Evolutionary conservation across 2,888 invertebrate genomes (phyloP).

Genomic region (Hipparchia sbordonii): DNA sequence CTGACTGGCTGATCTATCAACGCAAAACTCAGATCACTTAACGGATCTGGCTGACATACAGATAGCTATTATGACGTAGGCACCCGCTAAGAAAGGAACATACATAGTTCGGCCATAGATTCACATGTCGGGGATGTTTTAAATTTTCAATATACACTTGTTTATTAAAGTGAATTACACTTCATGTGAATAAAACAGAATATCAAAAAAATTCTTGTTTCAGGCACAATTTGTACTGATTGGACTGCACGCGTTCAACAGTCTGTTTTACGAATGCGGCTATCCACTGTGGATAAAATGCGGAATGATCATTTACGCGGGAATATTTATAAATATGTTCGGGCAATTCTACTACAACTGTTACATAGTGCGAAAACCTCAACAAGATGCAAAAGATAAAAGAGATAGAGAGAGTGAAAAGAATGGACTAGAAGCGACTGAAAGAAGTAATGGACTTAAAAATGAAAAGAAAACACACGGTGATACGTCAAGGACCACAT

Average conservation of each 20-base stretch:
- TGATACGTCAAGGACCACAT: not conserved
- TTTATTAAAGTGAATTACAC: too few species aligned
- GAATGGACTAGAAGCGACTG: not conserved
- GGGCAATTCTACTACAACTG: constrained; percentile 86
- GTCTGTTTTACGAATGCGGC: constrained; percentile 83
- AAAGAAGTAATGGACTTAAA: not conserved
- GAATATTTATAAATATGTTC: constrained; percentile 87
- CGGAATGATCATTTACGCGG: constrained; percentile 83
- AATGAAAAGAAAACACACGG: not conserved
- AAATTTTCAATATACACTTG: too few species aligned
- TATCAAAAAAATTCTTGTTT: constrained; percentile 39
- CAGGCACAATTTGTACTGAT: constrained; percentile 88
- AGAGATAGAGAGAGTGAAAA: not conserved
- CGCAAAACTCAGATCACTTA: too few species aligned
- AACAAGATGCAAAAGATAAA: constrained; percentile 11
- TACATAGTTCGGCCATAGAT: too few species aligned
- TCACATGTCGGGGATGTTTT: too few species aligned
- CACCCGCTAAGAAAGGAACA: too few species aligned
- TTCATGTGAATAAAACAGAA: too few species aligned
- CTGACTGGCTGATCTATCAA: too few species aligned
- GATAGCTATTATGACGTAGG: too few species aligned
- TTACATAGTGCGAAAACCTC: constrained; percentile 64
- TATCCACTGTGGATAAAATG: constrained; percentile 84
- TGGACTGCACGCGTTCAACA: constrained; percentile 83
- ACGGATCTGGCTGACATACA: too few species aligned